These are phyloP conservation scores for Syngnathus floridae DNA, from an alignment of 2,113 vertebrate genomes.

Conservation along the genomic window DNA sequence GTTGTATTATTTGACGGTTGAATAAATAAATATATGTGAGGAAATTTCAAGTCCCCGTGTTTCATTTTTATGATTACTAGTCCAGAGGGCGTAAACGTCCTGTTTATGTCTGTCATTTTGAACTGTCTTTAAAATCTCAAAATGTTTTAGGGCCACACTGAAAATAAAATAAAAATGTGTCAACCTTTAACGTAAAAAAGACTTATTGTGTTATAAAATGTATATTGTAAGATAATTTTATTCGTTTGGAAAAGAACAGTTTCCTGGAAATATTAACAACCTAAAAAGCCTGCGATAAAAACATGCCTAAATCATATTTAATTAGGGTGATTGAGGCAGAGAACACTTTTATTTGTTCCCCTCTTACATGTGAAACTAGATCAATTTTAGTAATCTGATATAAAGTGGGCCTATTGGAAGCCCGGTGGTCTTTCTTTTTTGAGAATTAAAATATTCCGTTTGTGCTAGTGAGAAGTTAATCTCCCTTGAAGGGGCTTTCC, in stretches of 20 bases:
- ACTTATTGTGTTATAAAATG: too few relatives aligned
- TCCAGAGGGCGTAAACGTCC: background rate
- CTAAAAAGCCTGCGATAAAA: too few relatives aligned
- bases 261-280: too few relatives aligned
- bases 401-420: background rate
- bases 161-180: background rate
- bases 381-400: background rate
- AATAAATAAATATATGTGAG: slow-evolving; percentile 71
- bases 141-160: background rate
- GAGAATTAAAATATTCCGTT: slow-evolving; percentile 30
- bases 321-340: too few relatives aligned
- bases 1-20: slow-evolving; percentile 72
- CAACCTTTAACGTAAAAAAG: background rate
- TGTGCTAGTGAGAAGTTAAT: slow-evolving; percentile 31
- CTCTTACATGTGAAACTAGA: background rate
- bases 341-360: too few relatives aligned
- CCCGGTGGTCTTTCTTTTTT: slow-evolving; percentile 1
- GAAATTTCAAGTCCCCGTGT: slow-evolving; percentile 8
- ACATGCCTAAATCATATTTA: too few relatives aligned
- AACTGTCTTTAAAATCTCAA: background rate
- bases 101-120: background rate
- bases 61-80: background rate
- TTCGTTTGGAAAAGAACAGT: too few relatives aligned
- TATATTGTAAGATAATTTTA: too few relatives aligned
- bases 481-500: slow-evolving; percentile 31